Evolutionary conservation across 1,140 invertebrate genomes (phyloP).

Genomic region (Penaeus chinensis): DNA sequence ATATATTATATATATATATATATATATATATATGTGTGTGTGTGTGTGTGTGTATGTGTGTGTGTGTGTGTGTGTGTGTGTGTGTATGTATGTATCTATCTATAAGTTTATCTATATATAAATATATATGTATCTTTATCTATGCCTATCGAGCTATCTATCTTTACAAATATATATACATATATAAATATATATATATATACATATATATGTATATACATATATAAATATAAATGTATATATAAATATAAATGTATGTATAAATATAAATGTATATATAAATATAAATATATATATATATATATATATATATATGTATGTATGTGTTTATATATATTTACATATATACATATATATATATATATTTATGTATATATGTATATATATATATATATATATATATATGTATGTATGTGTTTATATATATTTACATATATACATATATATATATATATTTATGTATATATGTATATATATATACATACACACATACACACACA

Average conservation of each 20-base stretch:
- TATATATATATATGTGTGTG: too few relatives aligned
- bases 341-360: constrained; percentile 16
- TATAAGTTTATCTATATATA: too few relatives aligned
- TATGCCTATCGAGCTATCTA: too few relatives aligned
- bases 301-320: constrained; percentile 13
- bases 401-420: background rate
- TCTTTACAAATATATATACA: background rate
- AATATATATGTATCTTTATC: too few relatives aligned
- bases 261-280: background rate
- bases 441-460: too few relatives aligned
- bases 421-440: too few relatives aligned
- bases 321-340: constrained; percentile 14
- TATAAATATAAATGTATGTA: background rate
- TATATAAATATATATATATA: constrained; percentile 3
- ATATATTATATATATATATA: too few relatives aligned
- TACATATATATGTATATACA: constrained; percentile 7
- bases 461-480: too few relatives aligned
- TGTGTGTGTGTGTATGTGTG: too few relatives aligned
- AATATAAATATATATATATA: constrained; percentile 18
- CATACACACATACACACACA: too few relatives aligned
- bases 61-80: too few relatives aligned
- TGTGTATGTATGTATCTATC: too few relatives aligned
- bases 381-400: constrained; percentile 26
- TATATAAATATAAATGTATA: constrained; percentile 3
- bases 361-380: constrained; percentile 2